phyloP scores from a whole-genome alignment of 2,797 vertebrate genomes.

The Rhabdomys pumilio region DNA sequence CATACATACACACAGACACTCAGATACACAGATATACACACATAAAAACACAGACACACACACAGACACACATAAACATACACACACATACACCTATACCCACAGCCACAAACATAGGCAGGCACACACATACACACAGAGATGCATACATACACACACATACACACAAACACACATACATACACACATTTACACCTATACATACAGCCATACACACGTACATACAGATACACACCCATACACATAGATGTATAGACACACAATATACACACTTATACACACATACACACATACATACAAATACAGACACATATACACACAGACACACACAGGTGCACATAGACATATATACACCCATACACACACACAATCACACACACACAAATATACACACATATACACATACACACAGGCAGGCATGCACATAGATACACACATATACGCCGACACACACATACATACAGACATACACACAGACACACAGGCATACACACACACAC shows the following conservation, averaged over 20 bases:
- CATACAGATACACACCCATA: no score
- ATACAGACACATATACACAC: rapidly evolving
- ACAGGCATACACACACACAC: not conserved
- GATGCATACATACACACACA: not conserved
- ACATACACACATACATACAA: no score
- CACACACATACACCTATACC: not conserved
- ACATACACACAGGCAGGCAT: no score
- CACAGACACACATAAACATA: not conserved
- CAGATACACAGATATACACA: not conserved
- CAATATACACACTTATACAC: no score
- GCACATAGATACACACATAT: rapidly evolving
- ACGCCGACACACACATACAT: rapidly evolving
- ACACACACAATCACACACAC: no score
- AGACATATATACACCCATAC: not conserved
- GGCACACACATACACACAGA: not conserved
- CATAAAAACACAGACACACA: not conserved
- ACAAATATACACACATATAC: no score
- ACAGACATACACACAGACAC: not conserved
- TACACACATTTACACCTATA: no score
- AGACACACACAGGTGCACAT: no score
- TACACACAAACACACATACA: no score
- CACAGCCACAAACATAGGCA: not conserved
- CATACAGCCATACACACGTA: no score
- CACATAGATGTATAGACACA: no score
- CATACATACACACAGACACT: not conserved